Evolutionary conservation across 1,140 invertebrate genomes (phyloP), one percentile per base, ranked within the genome.

Genomic region (Tetragnatha versicolor): DNA sequence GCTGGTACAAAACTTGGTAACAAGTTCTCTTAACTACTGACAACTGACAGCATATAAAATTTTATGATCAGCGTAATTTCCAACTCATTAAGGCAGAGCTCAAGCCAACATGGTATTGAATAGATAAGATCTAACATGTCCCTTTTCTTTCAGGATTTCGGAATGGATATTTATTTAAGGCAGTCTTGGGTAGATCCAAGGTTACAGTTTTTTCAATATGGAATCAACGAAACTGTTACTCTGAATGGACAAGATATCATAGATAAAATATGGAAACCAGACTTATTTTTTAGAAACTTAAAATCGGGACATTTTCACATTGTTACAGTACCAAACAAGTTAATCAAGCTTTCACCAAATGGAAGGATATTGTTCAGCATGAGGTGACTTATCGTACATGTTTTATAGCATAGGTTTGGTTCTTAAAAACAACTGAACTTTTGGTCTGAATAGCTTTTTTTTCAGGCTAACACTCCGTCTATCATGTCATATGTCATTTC

Each of bases 251-350:
- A 83, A 37, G 83, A 83, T 25, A 81, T 84, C 47, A 81, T 85
- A 10, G 73, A 83, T 35, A 82, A 79, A 29, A 83, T 87, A 7
- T 88, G 87, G 87, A 84, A 85, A 37, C 87, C 87, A 2, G 87
- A 88, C 68, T 79, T 86, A 10, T 87, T 85, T 76, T 88, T 88
- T 49, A 83, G 85, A 14, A 88, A 88, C 75, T 85, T 87, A 61
- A 88, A 88, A 81, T 80, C 83, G 6, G 87, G 86, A 2, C 81
- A 82, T 33, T 85, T 87, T 31, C 87, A 88, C 79, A 81, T 85
- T 25, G 85, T 88, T 0, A 86, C 87, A 33, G 84, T 85, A 47
- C 83, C 86, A 2, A 88, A 88, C 81, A 83, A 85, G 47, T 84
- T 88, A 45, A 80, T 88, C 39, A 82, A 85, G 20, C 82, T 88